Percentiles rank a stretch among this genome's conserved stretches.
Conservation (phyloP, 2,113 vertebrate species). For the Diadophis punctatus region DNA sequence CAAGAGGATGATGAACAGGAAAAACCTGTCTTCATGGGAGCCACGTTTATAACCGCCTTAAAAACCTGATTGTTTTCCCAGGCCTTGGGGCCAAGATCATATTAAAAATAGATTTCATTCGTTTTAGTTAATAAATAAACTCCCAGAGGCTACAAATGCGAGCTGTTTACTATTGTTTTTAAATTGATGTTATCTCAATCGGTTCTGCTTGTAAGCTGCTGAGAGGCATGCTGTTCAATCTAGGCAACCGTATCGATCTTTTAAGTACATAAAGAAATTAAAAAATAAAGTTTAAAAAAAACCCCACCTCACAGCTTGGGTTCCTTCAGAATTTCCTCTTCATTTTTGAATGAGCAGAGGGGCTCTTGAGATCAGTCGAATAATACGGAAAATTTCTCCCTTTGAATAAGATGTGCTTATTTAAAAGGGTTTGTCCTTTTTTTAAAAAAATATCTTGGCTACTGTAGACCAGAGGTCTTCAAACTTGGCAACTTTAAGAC, state of each 20-base stretch:
- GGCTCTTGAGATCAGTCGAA: neutral
- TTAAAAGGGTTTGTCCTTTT: too few species aligned
- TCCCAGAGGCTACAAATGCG: neutral
- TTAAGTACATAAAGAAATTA: neutral
- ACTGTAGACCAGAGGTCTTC: too few species aligned
- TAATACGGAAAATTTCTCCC: neutral
- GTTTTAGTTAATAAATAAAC: neutral
- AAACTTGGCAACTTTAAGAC: too few species aligned
- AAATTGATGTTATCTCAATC: fast-evolving
- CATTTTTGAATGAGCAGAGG: neutral
- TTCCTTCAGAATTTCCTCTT: neutral
- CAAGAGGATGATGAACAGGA: too few species aligned
- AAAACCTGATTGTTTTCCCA: neutral
- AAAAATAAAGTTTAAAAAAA: too few species aligned
- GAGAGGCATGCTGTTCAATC: neutral
- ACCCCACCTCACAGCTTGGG: neutral
- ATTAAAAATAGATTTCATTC: neutral
- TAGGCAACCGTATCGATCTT: neutral
- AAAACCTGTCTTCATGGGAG: neutral
- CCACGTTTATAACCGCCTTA: neutral
- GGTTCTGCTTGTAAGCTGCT: neutral
- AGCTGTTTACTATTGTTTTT: neutral
- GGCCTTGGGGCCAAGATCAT: neutral
- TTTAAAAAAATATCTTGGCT: neutral
- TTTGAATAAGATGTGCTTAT: neutral